Percentiles rank a stretch among this genome's conserved stretches.
phyloP scores from a whole-genome alignment of 2,888 invertebrate genomes.

The Leptopterna dolabrata region DNA sequence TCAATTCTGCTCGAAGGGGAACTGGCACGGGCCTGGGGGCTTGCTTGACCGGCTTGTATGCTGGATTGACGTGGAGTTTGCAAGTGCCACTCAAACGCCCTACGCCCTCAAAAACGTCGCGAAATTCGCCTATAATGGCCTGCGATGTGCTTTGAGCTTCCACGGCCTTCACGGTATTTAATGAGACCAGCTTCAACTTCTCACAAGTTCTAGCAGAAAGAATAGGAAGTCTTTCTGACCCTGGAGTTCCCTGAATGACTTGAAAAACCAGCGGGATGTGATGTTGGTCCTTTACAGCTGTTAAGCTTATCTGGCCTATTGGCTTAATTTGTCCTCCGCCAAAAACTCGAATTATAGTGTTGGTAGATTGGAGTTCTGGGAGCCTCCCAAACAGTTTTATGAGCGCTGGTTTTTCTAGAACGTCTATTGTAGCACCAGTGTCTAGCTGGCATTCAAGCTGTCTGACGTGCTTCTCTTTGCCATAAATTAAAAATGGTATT shows the following conservation, averaged over 20 bases:
- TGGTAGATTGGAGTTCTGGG: neutral
- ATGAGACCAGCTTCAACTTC: neutral
- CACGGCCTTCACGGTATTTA: neutral
- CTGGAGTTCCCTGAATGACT: neutral
- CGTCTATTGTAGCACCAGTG: conserved; percentile 27
- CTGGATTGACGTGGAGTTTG: conserved; percentile 10
- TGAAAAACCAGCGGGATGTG: neutral
- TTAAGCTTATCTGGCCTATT: neutral
- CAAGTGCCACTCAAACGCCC: neutral
- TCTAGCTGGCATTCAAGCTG: conserved; percentile 19
- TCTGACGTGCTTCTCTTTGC: neutral
- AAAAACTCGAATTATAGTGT: neutral
- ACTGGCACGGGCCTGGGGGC: conserved; percentile 29
- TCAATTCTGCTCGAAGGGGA: conserved; percentile 45
- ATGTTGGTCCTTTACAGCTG: neutral
- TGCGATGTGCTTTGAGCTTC: neutral
- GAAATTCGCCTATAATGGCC: neutral
- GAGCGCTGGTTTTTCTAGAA: neutral
- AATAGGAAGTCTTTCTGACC: neutral
- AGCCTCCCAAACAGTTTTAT: neutral
- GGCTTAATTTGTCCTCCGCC: neutral
- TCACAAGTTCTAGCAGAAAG: neutral
- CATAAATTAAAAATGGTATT: neutral
- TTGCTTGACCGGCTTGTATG: conserved; percentile 20
- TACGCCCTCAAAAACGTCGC: conserved; percentile 7